Percentiles rank a stretch among this genome's conserved stretches.
These are phyloP conservation scores for Orthonyx spaldingii DNA, from an alignment of 2,113 vertebrate species.

Conservation along the genomic window DNA sequence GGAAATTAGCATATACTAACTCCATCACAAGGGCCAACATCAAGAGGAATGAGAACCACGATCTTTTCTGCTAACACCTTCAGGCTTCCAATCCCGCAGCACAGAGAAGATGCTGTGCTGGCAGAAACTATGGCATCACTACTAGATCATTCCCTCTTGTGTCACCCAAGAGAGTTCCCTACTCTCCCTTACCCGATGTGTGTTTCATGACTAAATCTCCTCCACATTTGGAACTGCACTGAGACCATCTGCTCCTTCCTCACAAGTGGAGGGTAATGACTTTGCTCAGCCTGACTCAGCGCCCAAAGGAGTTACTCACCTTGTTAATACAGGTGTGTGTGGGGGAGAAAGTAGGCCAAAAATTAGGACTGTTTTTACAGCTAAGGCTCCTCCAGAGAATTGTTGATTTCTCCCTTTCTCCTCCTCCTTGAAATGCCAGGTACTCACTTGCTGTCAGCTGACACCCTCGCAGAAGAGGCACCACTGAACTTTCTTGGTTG, in stretches of 20 bases:
- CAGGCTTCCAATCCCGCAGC: not conserved
- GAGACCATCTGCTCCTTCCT: slow-evolving; percentile 8
- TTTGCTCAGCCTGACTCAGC: not conserved
- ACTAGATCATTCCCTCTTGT: not conserved
- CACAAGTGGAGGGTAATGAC: not conserved
- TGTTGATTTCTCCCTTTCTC: not conserved
- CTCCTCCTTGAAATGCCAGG: not conserved
- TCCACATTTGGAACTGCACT: not conserved
- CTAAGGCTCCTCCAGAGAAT: not conserved
- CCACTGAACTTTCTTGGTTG: not conserved
- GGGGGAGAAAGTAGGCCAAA: not conserved
- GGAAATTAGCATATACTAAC: not conserved
- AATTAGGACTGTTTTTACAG: not conserved
- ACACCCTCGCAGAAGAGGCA: not conserved
- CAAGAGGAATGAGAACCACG: not conserved
- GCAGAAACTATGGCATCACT: not conserved
- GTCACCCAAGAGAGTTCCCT: not conserved
- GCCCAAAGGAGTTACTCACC: not conserved
- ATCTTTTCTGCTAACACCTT: not conserved
- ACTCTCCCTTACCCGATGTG: not conserved
- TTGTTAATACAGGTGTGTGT: not conserved
- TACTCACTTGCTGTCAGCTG: not conserved
- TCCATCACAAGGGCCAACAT: not conserved
- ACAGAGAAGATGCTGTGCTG: not conserved
- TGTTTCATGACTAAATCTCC: not conserved